A percentile compares a stretch with the other conserved stretches of the same genome.
phyloP scores from a whole-genome alignment of 2,113 vertebrate species.

The Hemicordylus capensis region DNA sequence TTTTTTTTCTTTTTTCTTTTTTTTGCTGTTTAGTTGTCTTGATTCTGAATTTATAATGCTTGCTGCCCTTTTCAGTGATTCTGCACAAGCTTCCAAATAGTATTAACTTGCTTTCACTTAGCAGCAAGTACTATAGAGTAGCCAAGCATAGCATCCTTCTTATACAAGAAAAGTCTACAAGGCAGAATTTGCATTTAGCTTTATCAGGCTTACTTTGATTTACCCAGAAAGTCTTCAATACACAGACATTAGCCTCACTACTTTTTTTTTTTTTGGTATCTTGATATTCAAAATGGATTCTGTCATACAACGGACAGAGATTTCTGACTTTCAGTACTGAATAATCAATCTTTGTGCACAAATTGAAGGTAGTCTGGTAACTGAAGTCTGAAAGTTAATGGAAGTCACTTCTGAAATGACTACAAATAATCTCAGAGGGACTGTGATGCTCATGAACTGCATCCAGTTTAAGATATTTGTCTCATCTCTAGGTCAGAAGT shows the following conservation, averaged over 20 bases:
- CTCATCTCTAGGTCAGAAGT: not conserved
- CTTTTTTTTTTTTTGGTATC: not conserved
- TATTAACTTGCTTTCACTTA: conserved; percentile 25
- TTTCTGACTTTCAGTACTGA: conserved; percentile 1
- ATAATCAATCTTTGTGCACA: not conserved
- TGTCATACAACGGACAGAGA: conserved; percentile 25
- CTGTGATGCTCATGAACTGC: not conserved
- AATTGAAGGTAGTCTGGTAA: conserved; percentile 8
- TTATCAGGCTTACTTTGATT: conserved; percentile 19
- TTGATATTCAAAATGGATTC: conserved; percentile 22
- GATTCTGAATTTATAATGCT: conserved; percentile 19
- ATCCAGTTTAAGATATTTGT: not conserved
- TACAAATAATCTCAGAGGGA: not conserved
- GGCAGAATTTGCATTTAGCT: not conserved
- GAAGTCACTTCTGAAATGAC: not conserved
- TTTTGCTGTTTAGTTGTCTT: not conserved
- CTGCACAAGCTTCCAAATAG: not conserved
- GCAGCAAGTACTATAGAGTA: not conserved
- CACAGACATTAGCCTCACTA: conserved; percentile 5
- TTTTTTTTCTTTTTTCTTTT: not conserved
- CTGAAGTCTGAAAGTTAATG: conserved; percentile 4
- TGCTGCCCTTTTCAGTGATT: not conserved
- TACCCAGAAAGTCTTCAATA: conserved; percentile 10
- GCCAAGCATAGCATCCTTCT: not conserved
- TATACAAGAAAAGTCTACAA: conserved; percentile 31